phyloP scores from a whole-genome alignment of 2,797 vertebrate species.

The Fistularia tabacaria region DNA sequence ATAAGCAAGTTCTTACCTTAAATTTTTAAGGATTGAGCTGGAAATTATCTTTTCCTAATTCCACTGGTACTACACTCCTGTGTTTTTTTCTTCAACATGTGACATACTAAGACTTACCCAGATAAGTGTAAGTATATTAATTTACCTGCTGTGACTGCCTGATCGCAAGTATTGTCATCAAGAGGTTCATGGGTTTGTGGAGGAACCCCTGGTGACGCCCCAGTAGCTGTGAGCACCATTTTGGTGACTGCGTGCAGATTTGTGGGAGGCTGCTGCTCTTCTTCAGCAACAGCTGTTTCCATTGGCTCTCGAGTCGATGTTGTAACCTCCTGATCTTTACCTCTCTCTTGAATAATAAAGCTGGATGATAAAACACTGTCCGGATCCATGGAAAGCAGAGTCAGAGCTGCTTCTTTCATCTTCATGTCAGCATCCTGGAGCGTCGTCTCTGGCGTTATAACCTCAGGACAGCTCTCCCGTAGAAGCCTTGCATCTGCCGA shows the following conservation, averaged over 20 bases:
- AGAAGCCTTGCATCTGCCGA: slow-evolving; percentile 57
- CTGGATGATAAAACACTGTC: slow-evolving; percentile 53
- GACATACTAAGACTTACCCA: too few relatives aligned
- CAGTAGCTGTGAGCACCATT: neutral
- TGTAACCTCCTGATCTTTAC: slow-evolving; percentile 6
- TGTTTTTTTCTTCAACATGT: too few relatives aligned
- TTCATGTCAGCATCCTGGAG: slow-evolving; percentile 73
- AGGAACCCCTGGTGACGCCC: slow-evolving; percentile 3
- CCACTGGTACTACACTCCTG: too few relatives aligned
- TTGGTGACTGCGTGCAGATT: slow-evolving; percentile 7
- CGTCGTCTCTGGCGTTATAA: slow-evolving; percentile 10
- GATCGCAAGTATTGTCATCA: slow-evolving; percentile 1
- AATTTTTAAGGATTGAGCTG: too few relatives aligned
- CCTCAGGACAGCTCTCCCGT: slow-evolving; percentile 4
- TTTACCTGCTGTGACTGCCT: too few relatives aligned
- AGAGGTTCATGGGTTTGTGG: slow-evolving; percentile 10
- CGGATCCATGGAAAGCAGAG: slow-evolving; percentile 80
- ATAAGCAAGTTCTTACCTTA: too few relatives aligned
- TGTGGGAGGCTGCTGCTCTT: slow-evolving; percentile 2
- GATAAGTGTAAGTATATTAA: too few relatives aligned
- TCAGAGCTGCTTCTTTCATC: slow-evolving; percentile 80
- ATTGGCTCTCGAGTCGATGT: neutral
- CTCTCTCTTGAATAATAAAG: slow-evolving; percentile 26
- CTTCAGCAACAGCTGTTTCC: slow-evolving; percentile 17
- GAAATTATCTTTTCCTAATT: too few relatives aligned